Conservation (phyloP, 2,797 vertebrate genomes). For the Luscinia luscinia region DNA sequence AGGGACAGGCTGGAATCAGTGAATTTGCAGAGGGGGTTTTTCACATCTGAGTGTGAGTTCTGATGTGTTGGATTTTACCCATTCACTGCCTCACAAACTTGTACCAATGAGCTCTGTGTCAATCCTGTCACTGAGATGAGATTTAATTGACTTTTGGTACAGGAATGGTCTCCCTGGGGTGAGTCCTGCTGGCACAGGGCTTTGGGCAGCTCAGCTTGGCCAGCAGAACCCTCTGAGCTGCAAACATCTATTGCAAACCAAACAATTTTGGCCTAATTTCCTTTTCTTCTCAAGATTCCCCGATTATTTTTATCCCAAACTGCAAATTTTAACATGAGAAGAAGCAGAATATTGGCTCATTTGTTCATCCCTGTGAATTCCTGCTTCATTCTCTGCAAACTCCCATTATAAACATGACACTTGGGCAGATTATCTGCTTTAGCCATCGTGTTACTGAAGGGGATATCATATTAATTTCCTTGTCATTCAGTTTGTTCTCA, state of each 20-base stretch:
- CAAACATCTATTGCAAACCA: background rate
- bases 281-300: background rate
- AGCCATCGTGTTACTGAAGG: constrained; percentile 23
- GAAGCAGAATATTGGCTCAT: constrained; percentile 4
- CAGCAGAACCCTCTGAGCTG: background rate
- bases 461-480: constrained; percentile 12
- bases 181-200: background rate
- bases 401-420: background rate
- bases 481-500: background rate
- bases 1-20: background rate
- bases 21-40: background rate
- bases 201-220: background rate
- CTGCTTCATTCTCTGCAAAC: background rate
- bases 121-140: accelerated
- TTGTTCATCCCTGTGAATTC: background rate
- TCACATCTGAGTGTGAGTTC: background rate
- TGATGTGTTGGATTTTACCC: background rate
- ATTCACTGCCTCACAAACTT: background rate
- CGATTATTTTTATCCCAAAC: background rate
- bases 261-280: background rate
- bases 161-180: background rate
- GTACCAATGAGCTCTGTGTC: background rate
- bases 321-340: background rate
- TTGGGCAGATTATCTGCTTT: constrained; percentile 16
- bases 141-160: background rate